A percentile compares a stretch with the other conserved stretches of the same genome.
Evolutionary conservation across 2,113 vertebrate species (phyloP).

Genomic region (Ctenomys sociabilis): DNA sequence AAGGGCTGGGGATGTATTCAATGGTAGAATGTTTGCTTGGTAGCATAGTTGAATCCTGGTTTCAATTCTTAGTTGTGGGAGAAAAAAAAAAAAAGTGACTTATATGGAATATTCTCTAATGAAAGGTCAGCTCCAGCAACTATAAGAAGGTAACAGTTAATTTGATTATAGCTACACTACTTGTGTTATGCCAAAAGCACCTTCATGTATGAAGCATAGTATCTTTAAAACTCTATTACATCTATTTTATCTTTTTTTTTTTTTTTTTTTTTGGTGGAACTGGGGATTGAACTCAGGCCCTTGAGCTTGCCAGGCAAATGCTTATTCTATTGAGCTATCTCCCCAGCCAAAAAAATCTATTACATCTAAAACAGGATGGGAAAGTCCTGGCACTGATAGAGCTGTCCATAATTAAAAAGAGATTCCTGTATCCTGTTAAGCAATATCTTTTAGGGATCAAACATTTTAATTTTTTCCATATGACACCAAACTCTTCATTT

Average conservation of each 20-base stretch:
- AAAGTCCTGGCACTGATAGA: background rate
- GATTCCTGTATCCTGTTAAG: background rate
- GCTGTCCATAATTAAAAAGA: background rate
- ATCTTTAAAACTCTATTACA: background rate
- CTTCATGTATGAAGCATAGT: background rate
- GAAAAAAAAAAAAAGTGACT: background rate
- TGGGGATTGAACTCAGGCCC: too few species aligned
- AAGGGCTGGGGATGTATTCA: background rate
- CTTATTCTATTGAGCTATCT: too few species aligned
- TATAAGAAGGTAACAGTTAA: background rate
- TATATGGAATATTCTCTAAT: background rate
- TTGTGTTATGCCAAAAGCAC: background rate
- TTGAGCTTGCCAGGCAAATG: too few species aligned
- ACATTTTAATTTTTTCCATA: background rate
- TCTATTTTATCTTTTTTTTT: too few species aligned
- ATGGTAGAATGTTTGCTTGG: background rate
- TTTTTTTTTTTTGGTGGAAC: too few species aligned
- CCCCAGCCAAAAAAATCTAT: background rate
- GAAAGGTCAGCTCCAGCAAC: background rate
- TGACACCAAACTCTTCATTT: background rate
- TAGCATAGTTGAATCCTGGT: background rate
- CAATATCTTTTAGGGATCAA: background rate
- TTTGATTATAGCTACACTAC: background rate
- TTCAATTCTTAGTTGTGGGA: background rate
- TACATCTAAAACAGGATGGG: background rate